A percentile compares a stretch with the other conserved stretches of the same genome.
Conservation (phyloP, 2,113 vertebrate species). For the Cyprinodon brontotheroides region DNA sequence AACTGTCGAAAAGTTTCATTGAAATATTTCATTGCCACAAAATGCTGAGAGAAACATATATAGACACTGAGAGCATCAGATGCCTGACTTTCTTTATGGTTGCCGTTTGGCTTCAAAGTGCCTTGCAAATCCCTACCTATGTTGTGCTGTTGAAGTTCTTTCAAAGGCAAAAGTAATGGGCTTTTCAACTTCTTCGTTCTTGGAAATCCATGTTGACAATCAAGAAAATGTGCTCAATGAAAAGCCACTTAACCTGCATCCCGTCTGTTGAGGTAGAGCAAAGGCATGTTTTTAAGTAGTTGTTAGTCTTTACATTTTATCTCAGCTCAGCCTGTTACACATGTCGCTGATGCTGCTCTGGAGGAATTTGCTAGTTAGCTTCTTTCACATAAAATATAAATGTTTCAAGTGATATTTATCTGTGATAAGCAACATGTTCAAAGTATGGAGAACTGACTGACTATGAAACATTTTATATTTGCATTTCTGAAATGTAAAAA, state of each 20-base stretch:
- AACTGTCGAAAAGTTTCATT: not conserved
- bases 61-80: not conserved
- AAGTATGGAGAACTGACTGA: not conserved
- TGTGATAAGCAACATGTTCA: not conserved
- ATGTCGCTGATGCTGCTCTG: not conserved
- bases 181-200: slow-evolving; percentile 35
- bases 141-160: slow-evolving; percentile 28
- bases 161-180: slow-evolving; percentile 47
- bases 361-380: not conserved
- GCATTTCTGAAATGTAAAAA: too few relatives aligned
- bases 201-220: slow-evolving; percentile 40
- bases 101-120: slow-evolving; percentile 18
- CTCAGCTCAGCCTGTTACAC: slow-evolving; percentile 28
- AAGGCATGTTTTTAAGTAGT: slow-evolving; percentile 55
- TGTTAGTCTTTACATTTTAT: slow-evolving; percentile 37
- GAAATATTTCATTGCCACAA: not conserved
- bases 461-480: not conserved
- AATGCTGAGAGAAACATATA: slow-evolving; percentile 2
- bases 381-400: not conserved
- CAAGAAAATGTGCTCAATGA: slow-evolving; percentile 36
- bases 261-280: slow-evolving; percentile 6
- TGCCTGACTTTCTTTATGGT: slow-evolving; percentile 19
- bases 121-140: slow-evolving; percentile 23
- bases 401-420: not conserved
- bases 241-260: slow-evolving; percentile 46